A percentile compares a stretch with the other conserved stretches of the same genome.
Evolutionary conservation across 92 coral and sea anemone genomes (phyloP).

Genomic region (Parazoanthus atlanticus): DNA sequence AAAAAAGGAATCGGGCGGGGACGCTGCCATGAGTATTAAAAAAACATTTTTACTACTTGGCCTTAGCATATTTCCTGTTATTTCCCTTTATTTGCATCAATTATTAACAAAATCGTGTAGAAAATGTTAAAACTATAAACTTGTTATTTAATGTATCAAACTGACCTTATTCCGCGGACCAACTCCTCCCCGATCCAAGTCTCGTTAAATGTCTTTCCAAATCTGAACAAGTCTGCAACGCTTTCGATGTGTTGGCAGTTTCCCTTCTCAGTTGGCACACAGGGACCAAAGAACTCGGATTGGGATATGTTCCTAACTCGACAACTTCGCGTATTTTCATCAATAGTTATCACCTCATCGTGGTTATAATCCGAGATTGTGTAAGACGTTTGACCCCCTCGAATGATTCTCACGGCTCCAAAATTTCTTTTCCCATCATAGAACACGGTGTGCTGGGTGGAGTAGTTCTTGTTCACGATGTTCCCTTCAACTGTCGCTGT

Average conservation of each 20-base stretch:
- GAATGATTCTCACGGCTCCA: slow-evolving; percentile 44
- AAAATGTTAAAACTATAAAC: too few relatives aligned
- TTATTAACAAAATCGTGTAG: too few relatives aligned
- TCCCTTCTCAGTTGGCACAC: background rate
- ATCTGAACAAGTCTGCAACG: slow-evolving; percentile 60
- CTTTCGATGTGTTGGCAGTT: slow-evolving; percentile 61
- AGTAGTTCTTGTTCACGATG: slow-evolving; percentile 63
- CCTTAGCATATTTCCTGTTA: too few relatives aligned
- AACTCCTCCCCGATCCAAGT: slow-evolving; percentile 55
- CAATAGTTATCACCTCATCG: slow-evolving; percentile 54
- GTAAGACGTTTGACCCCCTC: slow-evolving; percentile 40
- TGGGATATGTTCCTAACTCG: slow-evolving; percentile 34
- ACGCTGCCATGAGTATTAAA: too few relatives aligned
- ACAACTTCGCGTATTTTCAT: slow-evolving; percentile 46
- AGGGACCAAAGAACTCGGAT: slow-evolving; percentile 52
- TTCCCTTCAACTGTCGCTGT: slow-evolving; percentile 54
- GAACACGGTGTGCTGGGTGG: slow-evolving; percentile 45
- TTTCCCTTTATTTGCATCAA: too few relatives aligned
- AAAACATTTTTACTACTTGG: too few relatives aligned
- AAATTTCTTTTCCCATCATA: slow-evolving; percentile 59
- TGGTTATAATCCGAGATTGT: slow-evolving; percentile 69
- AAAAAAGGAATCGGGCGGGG: too few relatives aligned
- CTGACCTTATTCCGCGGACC: slow-evolving; percentile 77
- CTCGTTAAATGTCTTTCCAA: slow-evolving; percentile 65
- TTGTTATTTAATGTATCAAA: too few relatives aligned